A percentile compares a stretch with the other conserved stretches of the same genome.
Conservation (phyloP, 2,888 invertebrate genomes). For the Unio delphinus region DNA sequence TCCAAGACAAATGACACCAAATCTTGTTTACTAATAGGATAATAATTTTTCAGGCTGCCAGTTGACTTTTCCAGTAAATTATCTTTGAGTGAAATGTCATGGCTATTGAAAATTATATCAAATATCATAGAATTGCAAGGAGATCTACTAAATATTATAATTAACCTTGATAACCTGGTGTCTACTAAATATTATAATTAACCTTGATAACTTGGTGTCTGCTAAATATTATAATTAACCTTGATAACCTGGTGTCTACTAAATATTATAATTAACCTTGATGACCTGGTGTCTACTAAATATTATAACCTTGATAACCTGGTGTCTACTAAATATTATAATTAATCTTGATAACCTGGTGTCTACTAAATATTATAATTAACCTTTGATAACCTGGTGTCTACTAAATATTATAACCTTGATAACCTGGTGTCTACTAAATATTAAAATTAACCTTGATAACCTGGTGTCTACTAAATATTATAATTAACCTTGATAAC, state of each 20-base stretch:
- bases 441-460: constrained; percentile 31
- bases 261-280: constrained; percentile 26
- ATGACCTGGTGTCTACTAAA: constrained; percentile 4
- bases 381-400: constrained; percentile 29
- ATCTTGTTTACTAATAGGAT: too few species aligned
- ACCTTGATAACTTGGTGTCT: constrained; percentile 25
- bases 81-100: not conserved
- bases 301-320: constrained; percentile 22
- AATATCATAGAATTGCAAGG: not conserved
- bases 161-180: constrained; percentile 42
- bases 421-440: constrained; percentile 4
- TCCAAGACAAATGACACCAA: not conserved
- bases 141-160: not conserved
- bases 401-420: constrained; percentile 16
- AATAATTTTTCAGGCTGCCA: too few species aligned
- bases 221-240: constrained; percentile 17
- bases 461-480: not conserved
- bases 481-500: constrained; percentile 30
- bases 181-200: constrained; percentile 11
- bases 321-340: not conserved
- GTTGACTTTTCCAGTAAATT: not conserved
- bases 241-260: constrained; percentile 15
- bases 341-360: constrained; percentile 29
- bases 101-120: too few species aligned
- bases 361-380: constrained; percentile 2